Evolutionary conservation across 2,113 vertebrate genomes (phyloP), one percentile per base, ranked within the genome.

Genomic region (Capreolus pygargus): DNA sequence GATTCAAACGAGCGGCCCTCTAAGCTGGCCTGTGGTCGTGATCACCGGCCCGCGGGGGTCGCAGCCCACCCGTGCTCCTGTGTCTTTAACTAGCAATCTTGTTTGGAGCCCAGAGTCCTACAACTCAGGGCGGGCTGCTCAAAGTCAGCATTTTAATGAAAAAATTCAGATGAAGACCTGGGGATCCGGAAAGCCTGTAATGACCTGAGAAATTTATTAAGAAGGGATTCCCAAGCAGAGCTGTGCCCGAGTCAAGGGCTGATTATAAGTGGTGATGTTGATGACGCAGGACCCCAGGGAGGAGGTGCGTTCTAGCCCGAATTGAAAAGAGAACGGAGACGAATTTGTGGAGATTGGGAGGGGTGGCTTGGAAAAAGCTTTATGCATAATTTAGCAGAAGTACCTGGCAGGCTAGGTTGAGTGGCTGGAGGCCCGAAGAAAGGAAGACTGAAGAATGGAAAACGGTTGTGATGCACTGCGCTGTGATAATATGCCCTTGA

Each of bases 321-420:
- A 85, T 16, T n/a, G 81, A 25, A 84, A 86, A 79, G 90, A 57
- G 28, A 45, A 21, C 25, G 39, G 33, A 83, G 82, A 39, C 17
- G 28, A 55, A 54, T 95, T 94, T 33, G 7, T 86, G 70, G 76
- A 87, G 86, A 84, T n/a, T 6, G 13, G 36, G 87, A 88, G 61
- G 67, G 27, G 19, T 39, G 57, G 57, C 50, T 95, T 85, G 79
- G 92, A 50, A 64, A 89, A 93, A 85, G 54, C 82, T 84, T 84
- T 85, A 58, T 76, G 47, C 47, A 70, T 97, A 82, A 97, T 97
- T 97, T 94, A 96, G 70, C 84, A 97, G 87, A 54, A 86, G 47
- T 96, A 84, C 89, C 89, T 89, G 91, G 70, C 70, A 83, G 89
- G 36, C 76, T 88, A 43, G 13, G 28, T 36, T 91, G 86, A 50